A percentile compares a stretch with the other conserved stretches of the same genome.
These are phyloP conservation scores for Drosophila flavopinicola DNA, from an alignment of 2,888 invertebrate genomes.

Conservation along the genomic window DNA sequence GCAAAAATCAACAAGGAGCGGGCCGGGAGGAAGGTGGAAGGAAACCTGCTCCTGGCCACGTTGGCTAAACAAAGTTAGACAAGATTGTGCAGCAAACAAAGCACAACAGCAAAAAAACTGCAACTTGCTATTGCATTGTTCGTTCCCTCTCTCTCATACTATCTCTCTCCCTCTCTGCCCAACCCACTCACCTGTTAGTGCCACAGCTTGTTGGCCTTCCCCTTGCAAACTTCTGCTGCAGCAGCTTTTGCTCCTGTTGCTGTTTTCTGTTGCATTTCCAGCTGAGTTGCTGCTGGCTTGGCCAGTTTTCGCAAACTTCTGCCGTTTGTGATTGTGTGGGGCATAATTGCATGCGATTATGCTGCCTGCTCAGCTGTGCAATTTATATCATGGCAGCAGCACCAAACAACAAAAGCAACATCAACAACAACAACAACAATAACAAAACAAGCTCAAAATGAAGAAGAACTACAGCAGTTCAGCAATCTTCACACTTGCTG, in stretches of 20 bases:
- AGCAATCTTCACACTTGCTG: constrained; percentile 58
- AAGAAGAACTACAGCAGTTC: constrained; percentile 23
- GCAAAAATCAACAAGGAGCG: constrained; percentile 62
- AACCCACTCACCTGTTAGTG: constrained; percentile 76
- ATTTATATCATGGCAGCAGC: constrained; percentile 75
- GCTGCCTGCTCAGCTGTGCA: constrained; percentile 84
- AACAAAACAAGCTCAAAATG: constrained; percentile 20
- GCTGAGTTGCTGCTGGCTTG: constrained; percentile 63
- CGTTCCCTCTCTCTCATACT: constrained; percentile 3
- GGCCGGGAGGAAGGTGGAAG: too few species aligned
- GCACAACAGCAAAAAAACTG: constrained; percentile 42
- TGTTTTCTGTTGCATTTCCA: constrained; percentile 59
- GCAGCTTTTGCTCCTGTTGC: constrained; percentile 37
- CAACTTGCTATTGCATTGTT: constrained; percentile 58
- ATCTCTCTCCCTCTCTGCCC: constrained; percentile 21
- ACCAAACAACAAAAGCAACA: constrained; percentile 22
- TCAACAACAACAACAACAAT: constrained; percentile 28
- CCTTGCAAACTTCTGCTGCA: constrained; percentile 4
- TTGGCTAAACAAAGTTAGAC: constrained; percentile 77
- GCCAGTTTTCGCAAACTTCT: constrained; percentile 68
- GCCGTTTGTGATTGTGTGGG: constrained; percentile 81
- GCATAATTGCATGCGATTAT: constrained; percentile 85
- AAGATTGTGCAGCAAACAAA: constrained; percentile 77
- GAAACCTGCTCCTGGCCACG: constrained; percentile 23
- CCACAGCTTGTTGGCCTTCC: constrained; percentile 63